These are phyloP conservation scores for Ophthalmolycus amberensis DNA, from an alignment of 2,113 vertebrate species.

Conservation along the genomic window DNA sequence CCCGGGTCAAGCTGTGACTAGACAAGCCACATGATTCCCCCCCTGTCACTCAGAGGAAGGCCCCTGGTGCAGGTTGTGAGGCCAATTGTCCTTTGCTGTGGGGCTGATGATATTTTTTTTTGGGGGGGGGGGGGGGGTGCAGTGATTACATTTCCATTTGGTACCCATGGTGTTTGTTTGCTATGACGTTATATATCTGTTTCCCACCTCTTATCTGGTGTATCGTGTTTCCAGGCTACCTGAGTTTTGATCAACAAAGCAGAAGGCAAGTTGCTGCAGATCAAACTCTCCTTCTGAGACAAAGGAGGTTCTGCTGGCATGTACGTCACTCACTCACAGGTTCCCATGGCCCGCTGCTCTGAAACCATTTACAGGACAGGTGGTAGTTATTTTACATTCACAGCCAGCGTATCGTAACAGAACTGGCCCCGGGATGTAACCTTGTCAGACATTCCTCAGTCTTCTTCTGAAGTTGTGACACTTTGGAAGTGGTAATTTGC, in stretches of 20 bases:
- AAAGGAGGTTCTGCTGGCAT: constrained; percentile 43
- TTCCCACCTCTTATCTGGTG: constrained; percentile 16
- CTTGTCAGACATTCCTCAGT: constrained; percentile 13
- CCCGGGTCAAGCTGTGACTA: constrained; percentile 27
- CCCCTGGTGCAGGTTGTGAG: constrained; percentile 27
- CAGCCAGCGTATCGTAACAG: constrained; percentile 21
- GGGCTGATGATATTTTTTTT: background rate
- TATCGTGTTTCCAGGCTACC: constrained; percentile 31
- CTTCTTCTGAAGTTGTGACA: constrained; percentile 28
- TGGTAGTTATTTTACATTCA: constrained; percentile 35
- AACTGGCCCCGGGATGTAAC: constrained; percentile 16
- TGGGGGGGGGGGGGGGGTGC: background rate
- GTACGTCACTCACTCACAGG: constrained; percentile 32
- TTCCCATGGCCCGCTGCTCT: constrained; percentile 35
- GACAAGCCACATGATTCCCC: constrained; percentile 25
- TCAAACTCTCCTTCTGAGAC: constrained; percentile 47
- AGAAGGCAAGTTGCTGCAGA: constrained; percentile 70
- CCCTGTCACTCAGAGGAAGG: constrained; percentile 41
- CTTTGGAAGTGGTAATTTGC: constrained; percentile 28
- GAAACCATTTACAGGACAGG: constrained; percentile 38
- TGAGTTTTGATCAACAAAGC: constrained; percentile 60
- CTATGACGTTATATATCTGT: background rate
- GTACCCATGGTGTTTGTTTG: constrained; percentile 22
- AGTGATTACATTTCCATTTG: background rate
- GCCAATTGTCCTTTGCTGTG: constrained; percentile 9